Conservation (phyloP, 2,113 vertebrate genomes). For the Lophius piscatorius region DNA sequence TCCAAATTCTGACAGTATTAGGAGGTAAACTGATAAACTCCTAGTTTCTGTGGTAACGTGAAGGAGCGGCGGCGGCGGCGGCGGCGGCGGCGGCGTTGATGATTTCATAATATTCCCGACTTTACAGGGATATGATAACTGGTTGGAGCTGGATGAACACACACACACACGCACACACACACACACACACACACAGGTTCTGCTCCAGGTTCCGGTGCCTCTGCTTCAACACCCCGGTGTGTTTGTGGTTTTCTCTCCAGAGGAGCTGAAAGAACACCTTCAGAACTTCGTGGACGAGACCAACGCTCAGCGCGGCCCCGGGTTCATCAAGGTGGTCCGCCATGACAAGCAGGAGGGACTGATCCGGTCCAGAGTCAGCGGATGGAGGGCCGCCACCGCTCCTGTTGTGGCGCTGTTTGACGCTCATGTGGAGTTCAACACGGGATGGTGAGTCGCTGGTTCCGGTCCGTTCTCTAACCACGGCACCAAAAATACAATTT, state of each 20-base stretch:
- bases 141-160: too few relatives aligned
- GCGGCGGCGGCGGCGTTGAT: too few relatives aligned
- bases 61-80: too few relatives aligned
- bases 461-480: too few relatives aligned
- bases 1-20: too few relatives aligned
- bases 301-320: constrained; percentile 81
- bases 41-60: too few relatives aligned
- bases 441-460: constrained; percentile 85
- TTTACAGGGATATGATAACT: too few relatives aligned
- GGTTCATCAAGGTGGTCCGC: constrained; percentile 91
- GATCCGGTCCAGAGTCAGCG: constrained; percentile 92
- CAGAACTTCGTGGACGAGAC: constrained; percentile 87
- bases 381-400: constrained; percentile 89
- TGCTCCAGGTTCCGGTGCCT: background rate
- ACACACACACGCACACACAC: constrained; percentile 3
- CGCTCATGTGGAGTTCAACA: constrained; percentile 95
- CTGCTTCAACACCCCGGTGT: background rate
- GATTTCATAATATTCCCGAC: too few relatives aligned
- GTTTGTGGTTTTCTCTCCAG: constrained; percentile 66
- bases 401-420: constrained; percentile 94
- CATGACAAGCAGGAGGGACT: constrained; percentile 93
- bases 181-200: background rate
- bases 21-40: too few relatives aligned
- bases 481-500: too few relatives aligned
- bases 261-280: constrained; percentile 92